These are phyloP conservation scores for Carpatolechia fugitivella DNA, from an alignment of 2,888 invertebrate species.

Conservation along the genomic window DNA sequence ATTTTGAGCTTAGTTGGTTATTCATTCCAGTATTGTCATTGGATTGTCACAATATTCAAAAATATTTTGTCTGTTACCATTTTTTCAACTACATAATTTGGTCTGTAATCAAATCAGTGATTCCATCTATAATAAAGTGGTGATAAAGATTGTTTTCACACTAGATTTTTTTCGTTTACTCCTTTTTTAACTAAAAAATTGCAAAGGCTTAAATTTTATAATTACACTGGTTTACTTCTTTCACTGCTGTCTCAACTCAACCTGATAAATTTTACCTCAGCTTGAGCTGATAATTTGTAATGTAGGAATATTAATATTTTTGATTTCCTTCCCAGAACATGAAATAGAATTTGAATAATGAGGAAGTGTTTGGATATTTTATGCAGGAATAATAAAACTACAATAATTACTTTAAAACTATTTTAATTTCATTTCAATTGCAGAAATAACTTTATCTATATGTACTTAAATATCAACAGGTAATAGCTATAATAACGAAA, in stretches of 20 bases:
- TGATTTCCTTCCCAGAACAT: too few relatives aligned
- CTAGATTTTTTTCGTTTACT: neutral
- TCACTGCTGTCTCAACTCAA: too few relatives aligned
- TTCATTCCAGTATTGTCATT: neutral
- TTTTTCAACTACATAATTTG: too few relatives aligned
- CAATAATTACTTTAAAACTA: neutral
- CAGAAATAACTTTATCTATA: neutral
- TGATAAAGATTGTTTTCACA: neutral
- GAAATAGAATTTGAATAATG: too few relatives aligned
- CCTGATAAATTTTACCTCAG: too few relatives aligned
- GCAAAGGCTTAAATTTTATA: too few relatives aligned
- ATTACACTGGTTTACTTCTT: too few relatives aligned
- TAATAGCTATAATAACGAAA: slow-evolving; percentile 20
- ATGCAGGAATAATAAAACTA: neutral
- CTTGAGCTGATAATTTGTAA: too few relatives aligned
- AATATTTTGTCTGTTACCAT: neutral
- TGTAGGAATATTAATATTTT: too few relatives aligned
- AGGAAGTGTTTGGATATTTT: too few relatives aligned
- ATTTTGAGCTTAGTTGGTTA: neutral
- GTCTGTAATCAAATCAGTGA: neutral
- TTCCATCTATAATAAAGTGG: slow-evolving; percentile 8
- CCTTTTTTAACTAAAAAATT: too few relatives aligned
- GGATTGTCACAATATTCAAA: neutral
- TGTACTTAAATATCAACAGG: slow-evolving; percentile 1
- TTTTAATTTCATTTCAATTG: neutral